phyloP scores from a whole-genome alignment of 2,797 vertebrate species.

The Clarias pachynema region DNA sequence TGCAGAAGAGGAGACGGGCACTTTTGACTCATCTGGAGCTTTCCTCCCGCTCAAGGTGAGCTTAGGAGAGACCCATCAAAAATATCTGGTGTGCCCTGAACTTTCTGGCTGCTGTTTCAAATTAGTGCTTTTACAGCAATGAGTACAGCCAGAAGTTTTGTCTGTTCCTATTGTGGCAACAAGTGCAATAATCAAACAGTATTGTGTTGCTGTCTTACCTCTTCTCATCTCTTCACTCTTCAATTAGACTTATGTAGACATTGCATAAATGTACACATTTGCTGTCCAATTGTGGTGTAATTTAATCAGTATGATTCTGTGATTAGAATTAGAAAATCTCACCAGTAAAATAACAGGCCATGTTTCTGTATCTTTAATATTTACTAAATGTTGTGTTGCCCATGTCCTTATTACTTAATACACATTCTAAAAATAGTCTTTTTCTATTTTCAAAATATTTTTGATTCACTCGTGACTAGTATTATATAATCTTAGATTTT shows the following conservation, averaged over 20 bases:
- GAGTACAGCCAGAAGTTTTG: too few species aligned
- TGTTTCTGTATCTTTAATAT: background rate
- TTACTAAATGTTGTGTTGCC: background rate
- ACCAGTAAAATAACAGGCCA: background rate
- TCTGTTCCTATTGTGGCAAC: background rate
- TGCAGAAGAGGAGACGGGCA: slow-evolving; percentile 97
- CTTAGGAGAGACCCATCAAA: background rate
- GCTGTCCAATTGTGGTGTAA: background rate
- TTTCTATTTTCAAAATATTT: slow-evolving; percentile 2
- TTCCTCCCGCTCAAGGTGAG: slow-evolving; percentile 94
- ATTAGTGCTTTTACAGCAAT: background rate
- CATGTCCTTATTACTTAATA: background rate
- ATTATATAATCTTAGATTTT: background rate
- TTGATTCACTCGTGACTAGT: background rate
- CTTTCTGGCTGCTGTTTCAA: background rate
- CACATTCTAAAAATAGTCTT: background rate
- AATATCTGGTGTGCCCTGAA: background rate
- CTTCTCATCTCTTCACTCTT: background rate
- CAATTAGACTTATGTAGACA: too few species aligned
- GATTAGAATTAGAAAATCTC: background rate
- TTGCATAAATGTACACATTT: background rate
- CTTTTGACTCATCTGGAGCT: slow-evolving; percentile 96
- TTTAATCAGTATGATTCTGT: background rate
- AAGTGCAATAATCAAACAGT: background rate
- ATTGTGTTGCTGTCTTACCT: background rate